phyloP scores from a whole-genome alignment of 2,113 vertebrate species.

The Petrocephalus microphthalmus region DNA sequence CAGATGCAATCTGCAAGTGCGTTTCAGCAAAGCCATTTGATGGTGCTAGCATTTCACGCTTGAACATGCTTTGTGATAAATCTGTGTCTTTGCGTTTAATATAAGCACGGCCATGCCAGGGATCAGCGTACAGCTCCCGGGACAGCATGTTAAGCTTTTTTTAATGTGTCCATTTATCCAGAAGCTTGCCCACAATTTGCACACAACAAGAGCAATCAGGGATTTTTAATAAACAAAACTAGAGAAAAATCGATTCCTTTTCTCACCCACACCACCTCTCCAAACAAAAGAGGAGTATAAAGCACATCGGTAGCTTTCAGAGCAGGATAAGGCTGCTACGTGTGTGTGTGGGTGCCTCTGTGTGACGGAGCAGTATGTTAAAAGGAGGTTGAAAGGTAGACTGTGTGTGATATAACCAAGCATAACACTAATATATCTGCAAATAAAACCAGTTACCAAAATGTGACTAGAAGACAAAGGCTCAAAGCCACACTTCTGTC shows the following conservation, averaged over 20 bases:
- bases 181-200: conserved; percentile 7
- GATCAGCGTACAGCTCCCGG: background rate
- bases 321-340: background rate
- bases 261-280: background rate
- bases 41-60: conserved; percentile 17
- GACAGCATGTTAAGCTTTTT: background rate
- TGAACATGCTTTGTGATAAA: conserved; percentile 15
- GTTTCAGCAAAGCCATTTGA: conserved; percentile 6
- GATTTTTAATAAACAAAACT: background rate
- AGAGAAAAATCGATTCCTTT: background rate
- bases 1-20: conserved; percentile 11
- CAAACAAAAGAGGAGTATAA: background rate
- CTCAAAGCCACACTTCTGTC: background rate
- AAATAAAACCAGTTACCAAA: background rate
- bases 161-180: background rate
- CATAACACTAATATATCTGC: background rate
- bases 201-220: background rate
- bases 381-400: background rate
- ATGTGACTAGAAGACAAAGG: background rate
- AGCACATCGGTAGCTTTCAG: background rate
- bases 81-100: conserved; percentile 5
- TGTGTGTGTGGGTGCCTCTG: background rate
- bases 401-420: background rate
- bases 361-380: background rate
- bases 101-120: conserved; percentile 6